Evolutionary conservation across 2,888 invertebrate genomes (phyloP).

Genomic region (Sinopyrophorus schimmeli): DNA sequence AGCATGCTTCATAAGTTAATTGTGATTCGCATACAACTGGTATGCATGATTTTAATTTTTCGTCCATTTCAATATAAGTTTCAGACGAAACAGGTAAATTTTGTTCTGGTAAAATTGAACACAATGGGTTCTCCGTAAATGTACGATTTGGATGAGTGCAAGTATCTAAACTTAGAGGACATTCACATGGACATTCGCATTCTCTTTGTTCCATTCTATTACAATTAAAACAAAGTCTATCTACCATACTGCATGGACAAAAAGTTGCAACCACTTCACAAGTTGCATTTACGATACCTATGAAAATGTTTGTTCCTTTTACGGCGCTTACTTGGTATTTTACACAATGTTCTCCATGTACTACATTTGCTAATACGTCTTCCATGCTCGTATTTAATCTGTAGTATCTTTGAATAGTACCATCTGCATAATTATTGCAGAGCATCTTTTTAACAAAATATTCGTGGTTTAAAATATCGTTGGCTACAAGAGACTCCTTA

Average conservation of each 20-base stretch:
- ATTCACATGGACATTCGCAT: constrained; percentile 95
- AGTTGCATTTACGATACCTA: constrained; percentile 86
- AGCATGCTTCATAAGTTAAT: constrained; percentile 65
- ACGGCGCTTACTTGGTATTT: constrained; percentile 82
- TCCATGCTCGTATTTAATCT: constrained; percentile 79
- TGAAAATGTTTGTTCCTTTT: constrained; percentile 84
- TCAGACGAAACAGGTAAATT: constrained; percentile 31
- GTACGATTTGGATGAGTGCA: constrained; percentile 46
- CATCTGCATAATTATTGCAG: constrained; percentile 83
- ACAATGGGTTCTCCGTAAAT: constrained; percentile 46
- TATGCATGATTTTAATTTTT: constrained; percentile 63
- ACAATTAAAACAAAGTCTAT: constrained; percentile 87
- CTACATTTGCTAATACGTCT: constrained; percentile 78
- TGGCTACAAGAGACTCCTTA: constrained; percentile 86
- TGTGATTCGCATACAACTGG: constrained; percentile 71
- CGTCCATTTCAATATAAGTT: constrained; percentile 26
- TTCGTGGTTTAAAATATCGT: constrained; percentile 85
- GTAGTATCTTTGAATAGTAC: constrained; percentile 81
- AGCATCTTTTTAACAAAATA: constrained; percentile 80
- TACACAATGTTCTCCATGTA: constrained; percentile 85
- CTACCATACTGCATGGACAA: constrained; percentile 90
- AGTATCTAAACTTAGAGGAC: constrained; percentile 58
- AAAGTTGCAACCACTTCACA: constrained; percentile 81
- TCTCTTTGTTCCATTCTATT: constrained; percentile 93
- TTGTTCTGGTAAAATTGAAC: constrained; percentile 44